Evolutionary conservation across 2,797 vertebrate genomes (phyloP).

Genomic region (Avahi laniger): DNA sequence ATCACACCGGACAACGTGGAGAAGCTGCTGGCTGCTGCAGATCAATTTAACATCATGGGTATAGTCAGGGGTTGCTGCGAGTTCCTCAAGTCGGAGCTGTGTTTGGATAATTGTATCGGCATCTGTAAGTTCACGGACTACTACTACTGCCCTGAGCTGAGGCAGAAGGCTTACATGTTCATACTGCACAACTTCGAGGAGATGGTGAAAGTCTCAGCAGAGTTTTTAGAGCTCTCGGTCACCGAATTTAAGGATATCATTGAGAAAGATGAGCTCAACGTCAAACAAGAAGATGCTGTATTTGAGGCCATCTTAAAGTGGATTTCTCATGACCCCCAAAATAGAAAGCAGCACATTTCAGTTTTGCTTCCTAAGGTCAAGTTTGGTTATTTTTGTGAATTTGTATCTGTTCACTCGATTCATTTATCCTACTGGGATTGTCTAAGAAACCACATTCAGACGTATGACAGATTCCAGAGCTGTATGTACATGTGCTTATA

Average conservation of each 20-base stretch:
- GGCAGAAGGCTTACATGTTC: constrained; percentile 81
- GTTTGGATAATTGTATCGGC: constrained; percentile 88
- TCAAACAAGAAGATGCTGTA: constrained; percentile 84
- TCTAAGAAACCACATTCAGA: neutral
- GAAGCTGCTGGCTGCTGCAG: constrained; percentile 84
- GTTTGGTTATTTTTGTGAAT: neutral
- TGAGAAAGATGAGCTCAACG: constrained; percentile 87
- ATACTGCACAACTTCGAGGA: constrained; percentile 89
- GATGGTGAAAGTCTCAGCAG: constrained; percentile 79
- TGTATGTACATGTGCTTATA: neutral
- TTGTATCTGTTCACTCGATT: neutral
- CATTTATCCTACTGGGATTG: neutral
- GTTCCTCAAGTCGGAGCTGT: constrained; percentile 85
- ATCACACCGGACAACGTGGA: constrained; percentile 84
- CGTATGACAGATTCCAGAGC: neutral
- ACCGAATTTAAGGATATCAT: constrained; percentile 84
- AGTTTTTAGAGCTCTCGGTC: constrained; percentile 85
- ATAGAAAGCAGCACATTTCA: constrained; percentile 82
- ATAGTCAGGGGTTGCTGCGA: constrained; percentile 84
- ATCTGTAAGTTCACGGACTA: constrained; percentile 85
- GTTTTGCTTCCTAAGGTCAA: constrained; percentile 86
- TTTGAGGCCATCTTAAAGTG: constrained; percentile 87
- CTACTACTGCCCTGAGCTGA: constrained; percentile 80
- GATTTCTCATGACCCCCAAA: constrained; percentile 82
- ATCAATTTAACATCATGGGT: constrained; percentile 85